These are phyloP conservation scores for Dipodomys stephensi DNA, from an alignment of 2,113 vertebrate species.

Conservation along the genomic window DNA sequence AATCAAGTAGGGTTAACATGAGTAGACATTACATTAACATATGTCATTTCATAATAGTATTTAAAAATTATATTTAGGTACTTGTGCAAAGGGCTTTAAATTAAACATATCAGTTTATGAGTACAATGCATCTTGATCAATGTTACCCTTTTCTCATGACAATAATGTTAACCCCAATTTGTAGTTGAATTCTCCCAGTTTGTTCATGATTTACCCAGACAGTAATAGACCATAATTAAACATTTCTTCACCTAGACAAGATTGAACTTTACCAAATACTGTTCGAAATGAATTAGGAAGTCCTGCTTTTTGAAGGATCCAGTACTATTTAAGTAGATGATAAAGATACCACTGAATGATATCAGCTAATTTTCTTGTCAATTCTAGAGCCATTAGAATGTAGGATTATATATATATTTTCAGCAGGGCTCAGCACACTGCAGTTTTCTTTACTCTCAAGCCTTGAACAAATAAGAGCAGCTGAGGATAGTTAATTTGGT, in stretches of 20 bases:
- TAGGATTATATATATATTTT: background rate
- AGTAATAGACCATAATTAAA: background rate
- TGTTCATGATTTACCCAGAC: background rate
- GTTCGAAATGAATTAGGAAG: slow-evolving; percentile 22
- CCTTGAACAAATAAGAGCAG: slow-evolving; percentile 15
- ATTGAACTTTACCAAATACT: background rate
- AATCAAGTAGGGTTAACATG: background rate
- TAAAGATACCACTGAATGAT: slow-evolving; percentile 23
- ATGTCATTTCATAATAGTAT: background rate
- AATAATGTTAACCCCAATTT: background rate
- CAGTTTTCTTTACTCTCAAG: background rate
- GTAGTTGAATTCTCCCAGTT: background rate
- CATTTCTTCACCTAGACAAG: slow-evolving; percentile 14
- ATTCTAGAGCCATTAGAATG: background rate
- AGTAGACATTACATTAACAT: background rate
- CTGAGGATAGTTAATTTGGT: slow-evolving; percentile 30
- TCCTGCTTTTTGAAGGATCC: background rate
- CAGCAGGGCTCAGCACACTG: background rate
- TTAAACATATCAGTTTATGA: no score
- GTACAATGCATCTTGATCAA: no score
- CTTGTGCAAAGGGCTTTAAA: no score
- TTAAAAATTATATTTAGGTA: no score
- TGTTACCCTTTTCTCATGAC: no score
- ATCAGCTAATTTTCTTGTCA: background rate
- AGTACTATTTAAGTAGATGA: slow-evolving; percentile 3